Conservation (phyloP, 1,140 invertebrate genomes). For the Musca vetustissima region DNA sequence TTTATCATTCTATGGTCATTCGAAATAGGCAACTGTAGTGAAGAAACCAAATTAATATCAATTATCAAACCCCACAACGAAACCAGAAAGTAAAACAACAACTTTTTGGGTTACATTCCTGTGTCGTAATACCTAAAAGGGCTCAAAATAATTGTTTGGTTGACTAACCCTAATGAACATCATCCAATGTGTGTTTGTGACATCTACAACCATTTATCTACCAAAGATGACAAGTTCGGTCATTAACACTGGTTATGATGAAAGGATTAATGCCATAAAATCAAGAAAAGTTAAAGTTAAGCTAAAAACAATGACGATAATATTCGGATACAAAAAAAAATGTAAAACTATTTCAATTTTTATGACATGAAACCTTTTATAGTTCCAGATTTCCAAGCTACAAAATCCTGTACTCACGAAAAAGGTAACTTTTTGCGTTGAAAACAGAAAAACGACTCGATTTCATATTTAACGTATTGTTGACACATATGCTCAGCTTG, state of each 20-base stretch:
- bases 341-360: background rate
- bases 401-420: too few species aligned
- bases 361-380: background rate
- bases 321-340: too few species aligned
- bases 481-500: slow-evolving; percentile 10
- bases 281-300: background rate
- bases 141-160: background rate
- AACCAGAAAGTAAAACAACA: background rate
- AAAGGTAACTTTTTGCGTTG: background rate
- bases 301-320: background rate
- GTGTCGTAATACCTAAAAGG: background rate
- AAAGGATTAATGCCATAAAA: background rate
- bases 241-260: slow-evolving; percentile 12
- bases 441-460: background rate
- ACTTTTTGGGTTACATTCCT: too few species aligned
- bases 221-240: slow-evolving; percentile 9
- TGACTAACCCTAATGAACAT: too few species aligned
- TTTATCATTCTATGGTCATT: too few species aligned
- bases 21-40: too few species aligned
- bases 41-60: too few species aligned
- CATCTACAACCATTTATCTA: background rate
- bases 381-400: too few species aligned
- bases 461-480: background rate
- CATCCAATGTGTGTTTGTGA: background rate
- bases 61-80: too few species aligned